A percentile compares a stretch with the other conserved stretches of the same genome.
Evolutionary conservation across 37 sponge, comb jelly and placozoan genomes (phyloP).

Genomic region (Chondrilla cf. caribensis): DNA sequence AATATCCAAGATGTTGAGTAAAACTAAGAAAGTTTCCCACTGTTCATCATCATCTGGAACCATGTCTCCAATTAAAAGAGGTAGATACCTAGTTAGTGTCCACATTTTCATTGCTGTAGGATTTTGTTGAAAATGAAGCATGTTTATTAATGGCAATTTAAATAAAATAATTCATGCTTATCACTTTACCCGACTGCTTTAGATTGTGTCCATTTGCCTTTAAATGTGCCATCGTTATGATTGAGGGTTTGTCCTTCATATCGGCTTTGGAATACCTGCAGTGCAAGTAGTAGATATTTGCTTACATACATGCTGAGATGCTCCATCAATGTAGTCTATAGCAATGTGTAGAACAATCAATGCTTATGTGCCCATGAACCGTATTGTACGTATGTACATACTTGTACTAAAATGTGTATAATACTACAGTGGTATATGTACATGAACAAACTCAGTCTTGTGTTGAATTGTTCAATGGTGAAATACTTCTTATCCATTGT

Average conservation of each 20-base stretch:
- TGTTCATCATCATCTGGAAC: conserved; percentile 35
- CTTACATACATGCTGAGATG: no score
- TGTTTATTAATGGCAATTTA: neutral
- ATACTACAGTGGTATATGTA: neutral
- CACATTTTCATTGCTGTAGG: conserved; percentile 52
- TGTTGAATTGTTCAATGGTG: conserved; percentile 28
- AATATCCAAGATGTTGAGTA: conserved; percentile 42
- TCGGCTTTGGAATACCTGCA: conserved; percentile 31
- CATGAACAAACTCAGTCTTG: conserved; percentile 17
- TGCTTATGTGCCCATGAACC: no score
- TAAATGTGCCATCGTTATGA: neutral
- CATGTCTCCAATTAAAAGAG: conserved; percentile 50
- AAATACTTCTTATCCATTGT: conserved; percentile 27
- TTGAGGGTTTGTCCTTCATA: conserved; percentile 25
- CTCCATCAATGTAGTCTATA: no score
- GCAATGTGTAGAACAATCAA: no score
- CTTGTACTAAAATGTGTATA: neutral
- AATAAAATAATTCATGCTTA: neutral
- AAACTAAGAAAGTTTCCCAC: conserved; percentile 45
- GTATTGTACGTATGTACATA: neutral
- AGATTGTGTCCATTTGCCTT: neutral
- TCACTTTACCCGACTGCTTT: conserved; percentile 32
- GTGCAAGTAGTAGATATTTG: neutral
- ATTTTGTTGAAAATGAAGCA: no score
- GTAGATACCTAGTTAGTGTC: conserved; percentile 54